Percentiles rank a stretch among this genome's conserved stretches.
These are phyloP conservation scores for Guaruba guarouba DNA, from an alignment of 2,113 vertebrate species.

Conservation along the genomic window DNA sequence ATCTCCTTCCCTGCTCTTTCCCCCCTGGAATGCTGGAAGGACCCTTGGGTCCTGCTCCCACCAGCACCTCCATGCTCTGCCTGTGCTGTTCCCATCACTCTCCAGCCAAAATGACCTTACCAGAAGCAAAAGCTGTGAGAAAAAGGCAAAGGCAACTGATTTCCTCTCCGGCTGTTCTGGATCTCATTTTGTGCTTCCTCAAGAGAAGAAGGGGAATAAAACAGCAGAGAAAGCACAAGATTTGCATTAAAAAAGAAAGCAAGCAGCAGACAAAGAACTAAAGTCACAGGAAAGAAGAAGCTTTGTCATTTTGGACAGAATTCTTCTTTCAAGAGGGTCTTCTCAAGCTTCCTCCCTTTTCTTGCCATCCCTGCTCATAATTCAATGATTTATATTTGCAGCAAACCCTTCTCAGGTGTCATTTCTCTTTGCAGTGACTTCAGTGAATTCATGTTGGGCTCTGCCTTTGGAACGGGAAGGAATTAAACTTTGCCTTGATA, in stretches of 20 bases:
- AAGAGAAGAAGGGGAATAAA: not conserved
- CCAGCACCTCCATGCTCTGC: not conserved
- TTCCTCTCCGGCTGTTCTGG: not conserved
- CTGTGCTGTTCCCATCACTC: not conserved
- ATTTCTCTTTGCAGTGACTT: not conserved
- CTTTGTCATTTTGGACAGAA: not conserved
- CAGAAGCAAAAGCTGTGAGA: not conserved
- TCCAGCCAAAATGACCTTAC: rapidly evolving
- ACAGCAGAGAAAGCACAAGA: not conserved
- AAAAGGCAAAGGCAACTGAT: not conserved
- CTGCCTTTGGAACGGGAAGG: not conserved
- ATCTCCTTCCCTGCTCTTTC: not conserved
- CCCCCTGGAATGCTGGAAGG: not conserved
- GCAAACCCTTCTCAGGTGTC: not conserved
- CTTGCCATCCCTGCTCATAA: not conserved
- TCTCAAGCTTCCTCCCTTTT: not conserved
- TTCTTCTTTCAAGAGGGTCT: not conserved
- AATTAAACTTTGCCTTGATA: not conserved
- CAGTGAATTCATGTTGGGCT: not conserved
- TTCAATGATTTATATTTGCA: not conserved
- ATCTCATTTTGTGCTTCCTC: not conserved
- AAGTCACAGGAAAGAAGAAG: not conserved
- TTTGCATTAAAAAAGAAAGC: not conserved
- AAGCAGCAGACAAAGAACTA: not conserved
- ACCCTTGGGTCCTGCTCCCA: rapidly evolving